A percentile compares a stretch with the other conserved stretches of the same genome.
Evolutionary conservation across 2,113 vertebrate genomes (phyloP).

Genomic region (Capricornis sumatraensis): DNA sequence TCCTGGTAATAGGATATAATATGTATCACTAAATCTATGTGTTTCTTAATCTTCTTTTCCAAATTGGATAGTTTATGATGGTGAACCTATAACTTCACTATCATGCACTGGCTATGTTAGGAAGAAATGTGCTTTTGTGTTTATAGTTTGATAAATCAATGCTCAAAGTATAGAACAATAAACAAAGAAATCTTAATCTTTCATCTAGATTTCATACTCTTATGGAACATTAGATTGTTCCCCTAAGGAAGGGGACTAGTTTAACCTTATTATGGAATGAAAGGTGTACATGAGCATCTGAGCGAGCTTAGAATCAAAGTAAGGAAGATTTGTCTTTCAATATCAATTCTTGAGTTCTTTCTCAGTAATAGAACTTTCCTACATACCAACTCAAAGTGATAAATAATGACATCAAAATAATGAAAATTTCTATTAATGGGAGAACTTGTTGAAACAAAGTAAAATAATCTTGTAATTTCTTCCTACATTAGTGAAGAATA

Average conservation of each 20-base stretch:
- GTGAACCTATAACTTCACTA: background rate
- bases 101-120: background rate
- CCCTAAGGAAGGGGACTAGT: background rate
- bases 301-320: background rate
- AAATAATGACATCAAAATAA: background rate
- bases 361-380: background rate
- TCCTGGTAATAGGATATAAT: background rate
- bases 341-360: background rate
- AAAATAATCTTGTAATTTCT: background rate
- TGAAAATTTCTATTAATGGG: background rate
- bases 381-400: background rate
- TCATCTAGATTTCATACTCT: background rate
- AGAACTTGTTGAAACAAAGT: background rate
- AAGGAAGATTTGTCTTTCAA: background rate
- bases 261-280: background rate
- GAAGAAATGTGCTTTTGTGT: background rate
- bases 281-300: background rate
- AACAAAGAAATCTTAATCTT: background rate
- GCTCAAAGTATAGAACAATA: background rate
- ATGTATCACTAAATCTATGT: background rate
- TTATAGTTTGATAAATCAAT: background rate
- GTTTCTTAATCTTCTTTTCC: background rate
- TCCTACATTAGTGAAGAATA: background rate
- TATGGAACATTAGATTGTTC: background rate
- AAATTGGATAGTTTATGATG: background rate